Percentiles rank a stretch among this genome's conserved stretches.
Evolutionary conservation across 92 coral and sea anemone genomes (phyloP).

Genomic region (Zoanthus sansibaricus): DNA sequence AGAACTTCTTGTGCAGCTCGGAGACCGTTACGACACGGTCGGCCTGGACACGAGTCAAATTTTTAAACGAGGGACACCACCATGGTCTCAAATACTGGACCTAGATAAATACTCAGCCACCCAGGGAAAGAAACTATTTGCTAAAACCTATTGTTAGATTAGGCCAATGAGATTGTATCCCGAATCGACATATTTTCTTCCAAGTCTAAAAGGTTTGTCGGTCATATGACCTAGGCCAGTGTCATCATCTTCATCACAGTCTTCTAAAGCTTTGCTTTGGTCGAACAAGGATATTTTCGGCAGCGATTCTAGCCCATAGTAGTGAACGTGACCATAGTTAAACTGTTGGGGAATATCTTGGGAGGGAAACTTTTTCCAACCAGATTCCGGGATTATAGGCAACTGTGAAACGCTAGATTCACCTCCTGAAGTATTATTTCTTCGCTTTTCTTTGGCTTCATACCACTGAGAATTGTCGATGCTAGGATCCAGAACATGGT

Average conservation of each 20-base stretch:
- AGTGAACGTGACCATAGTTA: not conserved
- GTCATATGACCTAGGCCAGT: not conserved
- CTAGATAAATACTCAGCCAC: no score
- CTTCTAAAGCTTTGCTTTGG: not conserved
- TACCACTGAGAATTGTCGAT: no score
- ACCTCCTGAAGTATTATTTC: no score
- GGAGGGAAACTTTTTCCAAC: slow-evolving; percentile 56
- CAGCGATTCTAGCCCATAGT: not conserved
- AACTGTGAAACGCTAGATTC: not conserved
- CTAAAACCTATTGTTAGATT: no score
- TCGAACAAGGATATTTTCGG: not conserved
- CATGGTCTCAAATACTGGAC: no score
- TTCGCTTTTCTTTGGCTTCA: no score
- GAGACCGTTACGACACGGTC: slow-evolving; percentile 49
- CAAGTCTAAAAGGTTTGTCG: slow-evolving; percentile 26
- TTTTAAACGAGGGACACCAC: slow-evolving; percentile 28
- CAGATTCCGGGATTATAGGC: slow-evolving; percentile 44
- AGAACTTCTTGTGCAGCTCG: no score
- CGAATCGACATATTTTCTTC: slow-evolving; percentile 58
- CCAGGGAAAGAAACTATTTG: no score
- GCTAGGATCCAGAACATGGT: no score
- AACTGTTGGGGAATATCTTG: slow-evolving; percentile 21
- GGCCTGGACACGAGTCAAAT: slow-evolving; percentile 49
- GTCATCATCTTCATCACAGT: not conserved
- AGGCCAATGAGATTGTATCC: no score